Base-by-base conservation (phyloP, 2,797 vertebrate species). In the Mormyrops boulengeri region DNA sequence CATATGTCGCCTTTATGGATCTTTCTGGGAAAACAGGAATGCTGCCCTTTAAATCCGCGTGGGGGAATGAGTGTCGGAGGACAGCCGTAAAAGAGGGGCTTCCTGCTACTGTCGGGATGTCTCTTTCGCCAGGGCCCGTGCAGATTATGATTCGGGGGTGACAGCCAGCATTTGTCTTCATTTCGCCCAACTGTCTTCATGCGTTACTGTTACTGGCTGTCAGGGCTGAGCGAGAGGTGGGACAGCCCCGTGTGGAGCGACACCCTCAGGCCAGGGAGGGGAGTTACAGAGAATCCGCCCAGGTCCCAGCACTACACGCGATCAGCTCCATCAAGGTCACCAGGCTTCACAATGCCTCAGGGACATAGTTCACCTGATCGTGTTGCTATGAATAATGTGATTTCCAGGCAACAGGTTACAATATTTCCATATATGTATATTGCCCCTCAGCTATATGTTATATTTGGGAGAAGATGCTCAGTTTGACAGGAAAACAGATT, bases 141-240 rank as follows among this genome's bases (percentile, higher is more conserved):
- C 95, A 96, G 96, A 97, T 98, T 98, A 98, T 97, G 97, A 98
- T 97, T 99, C 97, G 94, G 94, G 95, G 96, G 96, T 96, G 94
- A 97, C 94, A 95, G 94, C 95, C 96, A 92, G 95, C 97, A 99
- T 99, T 99, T 98, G 97, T 98, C 98, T 99, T 99, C 97, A 99
- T 99, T 99, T 98, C 96, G 96, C 96, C 95, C 96, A 97, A 98
- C 97, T 97, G 97, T 97, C 97, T 97, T 98, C 98, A 98, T 98
- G 98, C 95, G 96, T 99, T 98, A 97, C 98, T 98, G 98, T 98
- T 98, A 98, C 96, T 96, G 96, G 97, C 97, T 98, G 97, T 98
- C 97, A 96, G 96, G 93, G 95, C 93, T 93, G 93, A 94, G 95
- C 92, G 94, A 55, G 89, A 41, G 62, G 89, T 4, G 94, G 93